Base-by-base conservation (phyloP, 2,113 vertebrate genomes). In the Forbesichthys papilliferus region DNA sequence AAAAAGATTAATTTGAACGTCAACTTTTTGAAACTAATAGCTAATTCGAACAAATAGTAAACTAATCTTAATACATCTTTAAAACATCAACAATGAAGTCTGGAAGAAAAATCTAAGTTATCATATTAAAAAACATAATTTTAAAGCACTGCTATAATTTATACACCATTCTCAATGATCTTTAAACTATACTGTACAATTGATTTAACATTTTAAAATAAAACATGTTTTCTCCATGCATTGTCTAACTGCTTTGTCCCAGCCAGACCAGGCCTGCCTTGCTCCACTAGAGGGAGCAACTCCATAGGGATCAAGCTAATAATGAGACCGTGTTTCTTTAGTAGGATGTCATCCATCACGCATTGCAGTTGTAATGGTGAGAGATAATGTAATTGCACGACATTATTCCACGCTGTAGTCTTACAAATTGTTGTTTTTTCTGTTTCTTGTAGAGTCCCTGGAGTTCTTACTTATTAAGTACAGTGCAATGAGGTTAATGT, bases 241-340 rank as follows among this genome's bases (percentile, higher is more conserved):
- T 16, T 16, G 16, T 16, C 36, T 42, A 27, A 6, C 36, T 42
- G 36, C 36, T 7, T 8, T 8, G 3, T 42, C 36, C 36, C 36
- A 42, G 36, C 36, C 7, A 42, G 36, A 42, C 36, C 36, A 42
- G 36, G 20, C 8, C 11, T 4, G 2, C 1, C 48, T n/a, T 69
- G 64, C 61, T 71, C 89, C 89, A 88, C 87, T 86, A 88, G 89
- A 77, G 86, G 89, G 89, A 85, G 87, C 82, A 84, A 80, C 62
- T 64, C 84, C 81, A 83, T 81, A 79, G 74, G 67, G 70, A 79
- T 83, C 71, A 67, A 49, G 74, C 10, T 70, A 33, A 55, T 14
- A 61, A 48, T 48, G 27, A 74, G 46, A 61, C 6, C 54, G 13
- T 27, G 51, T 66, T 33, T 27, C 62, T 33, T 33, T 47, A n/a